Evolutionary conservation across 2,797 vertebrate species (phyloP), one percentile per base, ranked within the genome.

Genomic region (Eremophila alpestris): DNA sequence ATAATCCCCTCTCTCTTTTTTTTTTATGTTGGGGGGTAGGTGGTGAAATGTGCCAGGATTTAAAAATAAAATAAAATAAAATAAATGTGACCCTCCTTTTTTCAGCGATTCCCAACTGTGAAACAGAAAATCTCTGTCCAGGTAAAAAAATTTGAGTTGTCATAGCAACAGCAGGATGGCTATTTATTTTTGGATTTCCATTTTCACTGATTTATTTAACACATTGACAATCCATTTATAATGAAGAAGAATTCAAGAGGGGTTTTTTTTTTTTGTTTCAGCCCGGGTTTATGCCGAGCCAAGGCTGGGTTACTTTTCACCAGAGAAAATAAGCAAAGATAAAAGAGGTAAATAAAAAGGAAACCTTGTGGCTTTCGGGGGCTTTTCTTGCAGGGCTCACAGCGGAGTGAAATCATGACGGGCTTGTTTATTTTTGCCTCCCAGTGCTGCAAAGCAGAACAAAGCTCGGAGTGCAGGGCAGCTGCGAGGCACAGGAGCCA

Each of bases 91-190:
- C 92, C 91, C 89, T 95, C 84, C 82, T 90, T 91, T 91, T 86
- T 36, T 36, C 65, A 78, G 62, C 23, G 13, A n/a, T 83, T 88
- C 2, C 54, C 4, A 52, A 83, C 94, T 92, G 94, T 91, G 95
- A 96, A 97, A 96, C 91, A 94, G n/a, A 96, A 97, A 98, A 97
- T 97, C 96, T 96, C 95, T 91, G 95, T 89, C 96, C 96, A 98
- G 97, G 97, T 97, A 96, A 87, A 96, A 90, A 90, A 96, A 36
- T 95, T 93, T 94, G 95, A 68, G 94, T 98, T 94, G 95, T 93
- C 97, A 97, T 98, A 77, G 96, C 91, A 96, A 98, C 96, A 63
- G 73, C 59, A 89, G 86, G 92, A 96, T 82, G 89, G 87, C 89
- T 95, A 62, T 94, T 94, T 97, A 93, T 96, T 97, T 97, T 95